Evolutionary conservation across 2,888 invertebrate genomes (phyloP).

Genomic region (Eledona agricola): DNA sequence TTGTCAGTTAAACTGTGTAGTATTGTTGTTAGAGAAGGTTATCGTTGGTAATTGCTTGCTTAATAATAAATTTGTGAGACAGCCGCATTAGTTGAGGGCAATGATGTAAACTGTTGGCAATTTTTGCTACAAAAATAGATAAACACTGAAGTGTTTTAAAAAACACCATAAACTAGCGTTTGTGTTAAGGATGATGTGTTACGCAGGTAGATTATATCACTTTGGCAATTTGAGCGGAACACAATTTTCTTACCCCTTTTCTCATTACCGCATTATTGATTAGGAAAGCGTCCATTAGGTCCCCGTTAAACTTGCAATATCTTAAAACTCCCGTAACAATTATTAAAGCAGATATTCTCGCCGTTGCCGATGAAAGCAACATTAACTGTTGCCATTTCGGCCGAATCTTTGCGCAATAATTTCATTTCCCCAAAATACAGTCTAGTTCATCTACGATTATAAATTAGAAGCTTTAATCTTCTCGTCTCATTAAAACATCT

Average conservation of each 20-base stretch:
- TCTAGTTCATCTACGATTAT: conserved; percentile 30
- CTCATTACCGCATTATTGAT: conserved; percentile 25
- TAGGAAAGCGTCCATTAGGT: conserved; percentile 21
- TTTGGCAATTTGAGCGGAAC: too few relatives aligned
- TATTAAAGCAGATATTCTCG: conserved; percentile 20
- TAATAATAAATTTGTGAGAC: too few relatives aligned
- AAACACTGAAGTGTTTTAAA: too few relatives aligned
- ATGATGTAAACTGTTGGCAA: too few relatives aligned
- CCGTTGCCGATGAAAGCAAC: conserved; percentile 11
- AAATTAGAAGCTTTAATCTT: conserved; percentile 27
- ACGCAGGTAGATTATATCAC: too few relatives aligned
- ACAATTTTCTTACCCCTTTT: conserved; percentile 6
- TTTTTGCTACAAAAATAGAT: too few relatives aligned
- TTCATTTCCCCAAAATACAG: conserved; percentile 22
- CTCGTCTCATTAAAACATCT: conserved; percentile 30
- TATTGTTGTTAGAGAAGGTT: too few relatives aligned
- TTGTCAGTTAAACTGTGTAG: too few relatives aligned
- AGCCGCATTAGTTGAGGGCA: too few relatives aligned
- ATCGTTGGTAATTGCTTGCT: too few relatives aligned
- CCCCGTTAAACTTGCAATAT: conserved; percentile 12
- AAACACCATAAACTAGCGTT: too few relatives aligned
- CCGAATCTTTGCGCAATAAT: conserved; percentile 19
- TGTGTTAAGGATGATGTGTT: too few relatives aligned
- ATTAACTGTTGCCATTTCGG: conserved; percentile 7
- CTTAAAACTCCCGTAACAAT: conserved; percentile 16